Conservation (phyloP, 2,113 vertebrate genomes). For the Mormyrus iriodes region DNA sequence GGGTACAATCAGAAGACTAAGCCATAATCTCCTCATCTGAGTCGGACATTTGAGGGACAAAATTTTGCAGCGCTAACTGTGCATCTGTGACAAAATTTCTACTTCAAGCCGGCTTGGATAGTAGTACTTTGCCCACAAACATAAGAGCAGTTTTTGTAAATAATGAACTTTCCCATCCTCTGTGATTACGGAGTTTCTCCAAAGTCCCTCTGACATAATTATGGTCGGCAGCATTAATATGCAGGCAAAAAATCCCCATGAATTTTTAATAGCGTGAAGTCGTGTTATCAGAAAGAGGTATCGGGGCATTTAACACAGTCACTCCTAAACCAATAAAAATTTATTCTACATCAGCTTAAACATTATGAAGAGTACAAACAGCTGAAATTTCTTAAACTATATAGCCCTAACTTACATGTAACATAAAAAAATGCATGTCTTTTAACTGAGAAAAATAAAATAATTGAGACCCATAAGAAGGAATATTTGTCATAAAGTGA, state of each 20-base stretch:
- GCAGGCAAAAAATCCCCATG: background rate
- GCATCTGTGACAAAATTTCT: background rate
- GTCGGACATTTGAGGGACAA: background rate
- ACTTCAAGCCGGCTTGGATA: background rate
- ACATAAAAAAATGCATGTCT: background rate
- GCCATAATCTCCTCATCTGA: background rate
- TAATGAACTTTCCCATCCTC: background rate
- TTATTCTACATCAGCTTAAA: background rate
- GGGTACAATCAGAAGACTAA: background rate
- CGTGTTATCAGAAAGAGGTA: background rate
- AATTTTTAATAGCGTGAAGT: constrained; percentile 10
- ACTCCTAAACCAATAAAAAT: background rate
- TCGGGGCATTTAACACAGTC: background rate
- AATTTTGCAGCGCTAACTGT: background rate
- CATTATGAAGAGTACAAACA: background rate
- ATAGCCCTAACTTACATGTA: background rate
- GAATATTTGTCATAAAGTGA: background rate
- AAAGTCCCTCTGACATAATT: constrained; percentile 8
- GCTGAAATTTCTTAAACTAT: background rate
- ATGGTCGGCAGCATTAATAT: background rate
- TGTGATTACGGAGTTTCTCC: background rate
- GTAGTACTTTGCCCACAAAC: background rate
- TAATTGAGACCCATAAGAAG: background rate
- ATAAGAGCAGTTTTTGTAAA: background rate
- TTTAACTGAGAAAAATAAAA: background rate